These are phyloP conservation scores for Coenonympha glycerion DNA, from an alignment of 2,888 invertebrate species.

Conservation along the genomic window DNA sequence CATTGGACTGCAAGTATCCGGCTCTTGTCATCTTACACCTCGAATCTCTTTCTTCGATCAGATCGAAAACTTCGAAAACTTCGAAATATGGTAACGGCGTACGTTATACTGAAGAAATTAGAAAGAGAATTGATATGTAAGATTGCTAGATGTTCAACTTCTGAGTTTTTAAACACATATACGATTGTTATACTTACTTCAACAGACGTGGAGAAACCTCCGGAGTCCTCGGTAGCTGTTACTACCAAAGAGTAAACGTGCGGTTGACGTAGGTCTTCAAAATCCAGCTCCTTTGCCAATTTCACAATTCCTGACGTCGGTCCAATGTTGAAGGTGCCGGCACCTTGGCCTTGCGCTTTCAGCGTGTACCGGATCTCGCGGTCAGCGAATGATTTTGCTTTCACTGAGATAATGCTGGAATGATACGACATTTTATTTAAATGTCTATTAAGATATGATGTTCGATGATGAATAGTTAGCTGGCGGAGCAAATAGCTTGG, in stretches of 20 bases:
- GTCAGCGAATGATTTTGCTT: slow-evolving; percentile 98
- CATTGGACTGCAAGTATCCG: no score
- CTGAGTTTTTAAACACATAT: no score
- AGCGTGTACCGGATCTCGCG: slow-evolving; percentile 96
- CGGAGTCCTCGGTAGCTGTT: slow-evolving; percentile 97
- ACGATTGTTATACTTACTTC: no score
- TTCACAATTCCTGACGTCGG: slow-evolving; percentile 96
- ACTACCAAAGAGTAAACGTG: slow-evolving; percentile 95
- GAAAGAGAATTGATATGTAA: no score
- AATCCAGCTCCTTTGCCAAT: slow-evolving; percentile 95
- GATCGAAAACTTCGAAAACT: no score
- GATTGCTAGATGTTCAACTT: no score
- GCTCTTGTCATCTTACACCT: no score
- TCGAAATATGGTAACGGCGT: no score
- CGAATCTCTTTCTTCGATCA: no score
- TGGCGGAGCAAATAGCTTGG: no score
- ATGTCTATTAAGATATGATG: not conserved
- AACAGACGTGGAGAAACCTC: slow-evolving; percentile 95
- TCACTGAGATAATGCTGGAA: slow-evolving; percentile 94
- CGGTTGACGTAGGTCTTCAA: slow-evolving; percentile 95
- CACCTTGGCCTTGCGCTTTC: slow-evolving; percentile 94
- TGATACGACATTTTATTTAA: not conserved
- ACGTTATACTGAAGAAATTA: no score
- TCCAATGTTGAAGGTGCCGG: slow-evolving; percentile 96
- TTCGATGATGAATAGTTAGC: no score